A percentile compares a stretch with the other conserved stretches of the same genome.
Evolutionary conservation across 2,797 vertebrate genomes (phyloP).

Genomic region (Streptopelia turtur): DNA sequence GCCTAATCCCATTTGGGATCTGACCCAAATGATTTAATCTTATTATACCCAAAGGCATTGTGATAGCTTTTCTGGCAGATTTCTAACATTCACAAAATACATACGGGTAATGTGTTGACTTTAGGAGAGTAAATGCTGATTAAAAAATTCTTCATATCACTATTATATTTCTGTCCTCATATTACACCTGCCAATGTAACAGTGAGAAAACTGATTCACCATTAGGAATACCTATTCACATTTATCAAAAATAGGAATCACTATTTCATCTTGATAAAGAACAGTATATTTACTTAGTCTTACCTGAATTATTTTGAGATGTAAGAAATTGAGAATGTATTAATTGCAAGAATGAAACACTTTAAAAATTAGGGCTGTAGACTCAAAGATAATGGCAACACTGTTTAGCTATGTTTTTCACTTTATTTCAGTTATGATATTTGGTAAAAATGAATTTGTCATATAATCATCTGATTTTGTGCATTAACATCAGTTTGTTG

Average conservation of each 20-base stretch:
- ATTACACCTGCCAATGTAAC: neutral
- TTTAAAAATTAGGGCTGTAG: neutral
- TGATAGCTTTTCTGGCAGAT: neutral
- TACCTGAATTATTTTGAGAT: neutral
- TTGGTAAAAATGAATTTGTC: neutral
- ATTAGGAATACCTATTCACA: neutral
- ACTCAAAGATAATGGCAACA: neutral
- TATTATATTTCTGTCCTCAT: neutral
- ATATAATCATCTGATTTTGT: neutral
- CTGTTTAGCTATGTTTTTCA: neutral
- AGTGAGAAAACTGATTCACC: neutral
- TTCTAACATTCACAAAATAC: slow-evolving; percentile 24
- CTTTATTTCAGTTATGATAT: neutral
- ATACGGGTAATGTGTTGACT: neutral
- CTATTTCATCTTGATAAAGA: neutral
- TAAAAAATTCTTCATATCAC: neutral
- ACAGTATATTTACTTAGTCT: neutral
- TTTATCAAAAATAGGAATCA: neutral
- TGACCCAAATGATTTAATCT: slow-evolving; percentile 25
- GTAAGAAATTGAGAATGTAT: neutral
- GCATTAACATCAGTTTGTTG: neutral
- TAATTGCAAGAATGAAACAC: neutral
- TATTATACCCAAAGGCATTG: neutral
- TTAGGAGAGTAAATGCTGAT: neutral
- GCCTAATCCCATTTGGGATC: slow-evolving; percentile 35